Percentiles rank a stretch among this genome's conserved stretches.
phyloP scores from a whole-genome alignment of 2,888 invertebrate genomes.

The Heterodera filipjevi region DNA sequence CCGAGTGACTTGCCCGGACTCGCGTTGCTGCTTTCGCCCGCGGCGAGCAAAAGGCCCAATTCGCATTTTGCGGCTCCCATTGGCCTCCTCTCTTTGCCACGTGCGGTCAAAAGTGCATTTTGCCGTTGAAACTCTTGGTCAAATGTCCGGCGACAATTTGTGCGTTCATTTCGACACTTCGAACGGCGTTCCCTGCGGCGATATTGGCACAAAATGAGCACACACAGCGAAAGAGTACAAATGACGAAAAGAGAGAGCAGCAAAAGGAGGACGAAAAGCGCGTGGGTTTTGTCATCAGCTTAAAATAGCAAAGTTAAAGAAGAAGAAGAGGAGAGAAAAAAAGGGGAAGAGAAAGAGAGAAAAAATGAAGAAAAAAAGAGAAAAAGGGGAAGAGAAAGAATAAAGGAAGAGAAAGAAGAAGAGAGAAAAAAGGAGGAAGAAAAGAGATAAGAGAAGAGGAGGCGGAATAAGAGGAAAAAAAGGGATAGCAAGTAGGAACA shows the following conservation, averaged over 20 bases:
- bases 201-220: not conserved
- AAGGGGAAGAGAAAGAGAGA: too few species aligned
- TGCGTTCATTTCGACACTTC: not conserved
- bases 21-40: slow-evolving; percentile 7
- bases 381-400: too few species aligned
- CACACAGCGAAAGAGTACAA: not conserved
- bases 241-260: not conserved
- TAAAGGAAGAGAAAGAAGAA: too few species aligned
- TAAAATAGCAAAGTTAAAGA: too few species aligned
- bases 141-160: not conserved
- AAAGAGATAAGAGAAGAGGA: too few species aligned
- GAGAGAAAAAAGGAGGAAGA: too few species aligned
- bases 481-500: too few species aligned
- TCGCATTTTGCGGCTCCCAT: not conserved
- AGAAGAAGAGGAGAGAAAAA: too few species aligned
- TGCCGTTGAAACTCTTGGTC: slow-evolving; percentile 4
- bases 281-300: not conserved
- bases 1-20: not conserved
- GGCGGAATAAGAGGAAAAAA: too few species aligned
- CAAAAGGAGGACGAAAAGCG: not conserved
- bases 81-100: not conserved
- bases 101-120: not conserved
- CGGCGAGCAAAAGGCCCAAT: not conserved
- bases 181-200: slow-evolving; percentile 4
- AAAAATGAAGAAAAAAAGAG: too few species aligned